Evolutionary conservation across 2,888 invertebrate genomes (phyloP), one percentile per base, ranked within the genome.

Genomic region (Cephus sareptanus): DNA sequence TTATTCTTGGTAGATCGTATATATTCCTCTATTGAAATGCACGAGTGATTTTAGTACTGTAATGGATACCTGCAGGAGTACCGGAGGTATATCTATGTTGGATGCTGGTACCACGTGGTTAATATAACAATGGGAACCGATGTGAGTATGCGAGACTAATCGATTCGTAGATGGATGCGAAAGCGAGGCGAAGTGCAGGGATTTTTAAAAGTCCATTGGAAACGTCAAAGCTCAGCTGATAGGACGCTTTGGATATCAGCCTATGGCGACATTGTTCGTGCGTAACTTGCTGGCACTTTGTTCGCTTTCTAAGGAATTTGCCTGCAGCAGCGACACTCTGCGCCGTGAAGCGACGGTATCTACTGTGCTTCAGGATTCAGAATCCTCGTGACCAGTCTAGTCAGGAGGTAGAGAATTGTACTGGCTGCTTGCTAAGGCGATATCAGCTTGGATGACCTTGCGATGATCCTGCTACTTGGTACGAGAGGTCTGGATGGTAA

Each of bases 271-370:
- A 87, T 86, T 86, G 86, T 87, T 88, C 85, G 84, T 86, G 84
- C 83, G 82, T 81, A 83, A 83, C 83, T 82, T 56, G 82, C 79
- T 77, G 56, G 79, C 80, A 86, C 83, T 87, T 85, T 85, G 86
- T 85, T 87, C 84, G 83, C 85, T 87, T 86, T 86, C 85, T 79
- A 83, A 85, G 86, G 83, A 87, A 87, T 87, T 85, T 80, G 69
- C 79, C 56, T 56, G 56, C 23, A 56, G 56, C 56, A 9, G 23
- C 23, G 56, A 56, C 56, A 56, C 23, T 56, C 23, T 56, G 56
- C 56, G 56, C 23, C 6, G 56, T 56, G 15, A 56, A 15, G 23
- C 56, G 56, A 56, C 56, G 23, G 23, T 56, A 56, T 56, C 56
- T 56, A 23, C 23, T 4, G 37, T 23, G 23, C 23, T 56, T 56